A percentile compares a stretch with the other conserved stretches of the same genome.
These are phyloP conservation scores for Turritopsis dohrnii DNA, from an alignment of 30 jellyfish, hydroid and myxozoan species.

Conservation along the genomic window DNA sequence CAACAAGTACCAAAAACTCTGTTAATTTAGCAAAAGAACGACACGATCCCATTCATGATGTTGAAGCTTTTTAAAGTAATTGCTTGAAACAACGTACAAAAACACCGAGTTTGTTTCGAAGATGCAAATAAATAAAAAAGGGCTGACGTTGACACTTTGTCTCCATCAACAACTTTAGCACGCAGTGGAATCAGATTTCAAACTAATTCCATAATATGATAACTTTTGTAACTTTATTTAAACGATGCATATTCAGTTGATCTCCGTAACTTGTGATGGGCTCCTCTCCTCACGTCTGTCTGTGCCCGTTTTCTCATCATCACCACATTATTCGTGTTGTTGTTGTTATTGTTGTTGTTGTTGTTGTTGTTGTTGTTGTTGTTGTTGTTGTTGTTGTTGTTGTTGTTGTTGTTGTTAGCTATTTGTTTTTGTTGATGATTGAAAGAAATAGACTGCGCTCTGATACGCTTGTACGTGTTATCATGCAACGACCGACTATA, in stretches of 20 bases:
- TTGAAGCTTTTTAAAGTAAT: no score
- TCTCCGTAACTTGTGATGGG: neutral
- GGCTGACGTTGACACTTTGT: no score
- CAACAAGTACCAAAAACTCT: no score
- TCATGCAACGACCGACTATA: neutral
- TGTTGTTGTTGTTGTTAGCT: neutral
- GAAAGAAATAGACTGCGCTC: neutral
- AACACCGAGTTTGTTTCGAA: no score
- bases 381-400: neutral
- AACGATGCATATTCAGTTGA: neutral
- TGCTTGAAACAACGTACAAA: no score
- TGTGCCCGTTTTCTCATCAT: neutral
- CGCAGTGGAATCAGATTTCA: neutral
- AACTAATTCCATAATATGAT: neutral
- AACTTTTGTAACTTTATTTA: no score
- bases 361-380: neutral
- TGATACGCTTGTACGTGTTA: neutral
- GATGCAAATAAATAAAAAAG: no score
- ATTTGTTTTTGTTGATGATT: neutral
- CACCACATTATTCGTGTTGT: neutral
- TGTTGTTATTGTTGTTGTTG: neutral
- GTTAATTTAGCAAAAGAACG: no score
- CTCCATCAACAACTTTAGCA: neutral
- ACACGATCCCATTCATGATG: no score
- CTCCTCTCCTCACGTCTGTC: neutral